These are phyloP conservation scores for Chirona hameri DNA, from an alignment of 2,888 invertebrate species.

Conservation along the genomic window DNA sequence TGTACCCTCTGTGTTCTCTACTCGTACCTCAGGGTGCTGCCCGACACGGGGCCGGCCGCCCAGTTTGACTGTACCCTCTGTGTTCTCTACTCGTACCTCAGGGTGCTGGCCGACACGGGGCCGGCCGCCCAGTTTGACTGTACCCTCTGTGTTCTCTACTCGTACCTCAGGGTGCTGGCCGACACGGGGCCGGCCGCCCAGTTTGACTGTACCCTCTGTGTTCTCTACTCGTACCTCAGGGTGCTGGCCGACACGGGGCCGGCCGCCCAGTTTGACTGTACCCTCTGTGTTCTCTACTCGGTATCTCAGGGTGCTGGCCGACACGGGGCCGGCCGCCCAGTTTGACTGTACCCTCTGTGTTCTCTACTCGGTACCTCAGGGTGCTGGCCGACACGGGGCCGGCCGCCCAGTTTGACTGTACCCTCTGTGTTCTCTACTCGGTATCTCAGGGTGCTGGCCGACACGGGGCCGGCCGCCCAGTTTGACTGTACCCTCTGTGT, in stretches of 20 bases:
- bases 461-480: constrained; percentile 63
- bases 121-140: constrained; percentile 54
- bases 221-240: constrained; percentile 46
- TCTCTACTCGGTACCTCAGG: constrained; percentile 46
- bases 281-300: too few relatives aligned
- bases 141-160: too few relatives aligned
- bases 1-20: too few relatives aligned
- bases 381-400: constrained; percentile 76
- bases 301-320: constrained; percentile 66
- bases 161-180: constrained; percentile 63
- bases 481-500: constrained; percentile 42
- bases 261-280: constrained; percentile 53
- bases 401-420: constrained; percentile 53
- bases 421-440: too few relatives aligned
- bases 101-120: constrained; percentile 77
- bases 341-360: constrained; percentile 42
- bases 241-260: constrained; percentile 76
- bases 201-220: constrained; percentile 42
- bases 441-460: constrained; percentile 66
- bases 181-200: constrained; percentile 66
- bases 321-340: constrained; percentile 63
- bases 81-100: constrained; percentile 40
- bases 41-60: constrained; percentile 67
- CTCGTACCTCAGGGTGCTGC: constrained; percentile 60
- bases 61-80: constrained; percentile 46